Base-by-base conservation (phyloP, 2,888 invertebrate species). In the Schizotus pectinicornis region DNA sequence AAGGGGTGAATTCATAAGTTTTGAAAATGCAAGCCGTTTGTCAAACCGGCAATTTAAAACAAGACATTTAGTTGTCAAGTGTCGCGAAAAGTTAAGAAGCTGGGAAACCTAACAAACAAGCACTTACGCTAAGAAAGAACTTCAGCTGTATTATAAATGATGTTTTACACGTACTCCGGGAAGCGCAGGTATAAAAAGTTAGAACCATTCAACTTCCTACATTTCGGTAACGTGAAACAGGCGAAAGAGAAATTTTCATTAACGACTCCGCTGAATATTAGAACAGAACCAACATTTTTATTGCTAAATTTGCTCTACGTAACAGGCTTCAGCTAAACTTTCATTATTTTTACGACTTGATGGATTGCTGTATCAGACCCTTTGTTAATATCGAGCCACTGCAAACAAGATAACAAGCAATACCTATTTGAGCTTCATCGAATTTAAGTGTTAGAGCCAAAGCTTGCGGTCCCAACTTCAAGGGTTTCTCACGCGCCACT, bases 81-180 rank as follows among this genome's bases (percentile, higher is more conserved):
- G 9, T 30, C 30, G 34, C 36, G 32, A 33, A n/a, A 38, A 47
- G n/a, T 48, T 38, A 11, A 33, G 31, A 12, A 14, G 43, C 11
- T 32, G 32, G 13, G 31, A 7, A 14, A 43, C 11, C 22, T 8
- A 45, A 39, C 49, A 49, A 49, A 38, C 49, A 30, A 38, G 31
- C 39, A 49, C 49, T 49, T 39, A 39, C 33, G 11, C 13, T 32
- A 13, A 37, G n/a, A 32, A 32, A 13, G 32, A 38, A 31, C 9
- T 49, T 39, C 38, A 7, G 33, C 14, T 39, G 39, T 39, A 49
- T 49, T 49, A 43, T 43, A 49, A 49, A 49, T 30, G 32, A 49
- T 49, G 32, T 49, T 31, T 31, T 49, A 38, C 14, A 38, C 11
- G 6, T 43, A 31, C 30, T 12, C 13, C 33, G 11, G 31, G 22